Evolutionary conservation across 2,113 vertebrate species (phyloP).

Genomic region (Candoia aspera): DNA sequence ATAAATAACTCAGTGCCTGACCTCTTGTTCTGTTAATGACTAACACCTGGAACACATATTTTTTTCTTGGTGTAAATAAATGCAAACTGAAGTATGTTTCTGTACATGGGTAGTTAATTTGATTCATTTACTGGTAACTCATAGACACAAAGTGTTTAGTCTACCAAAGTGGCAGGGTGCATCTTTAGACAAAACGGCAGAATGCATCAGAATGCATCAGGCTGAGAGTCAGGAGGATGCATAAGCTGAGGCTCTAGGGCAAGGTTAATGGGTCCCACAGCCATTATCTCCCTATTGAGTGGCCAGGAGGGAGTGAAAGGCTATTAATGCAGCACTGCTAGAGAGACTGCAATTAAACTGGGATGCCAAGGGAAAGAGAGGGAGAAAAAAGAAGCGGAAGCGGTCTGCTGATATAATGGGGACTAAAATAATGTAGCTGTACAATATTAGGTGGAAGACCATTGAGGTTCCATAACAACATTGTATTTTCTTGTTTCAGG

Average conservation of each 20-base stretch:
- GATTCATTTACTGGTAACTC: slow-evolving; percentile 19
- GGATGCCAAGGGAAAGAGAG: neutral
- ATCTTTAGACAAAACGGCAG: neutral
- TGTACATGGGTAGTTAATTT: neutral
- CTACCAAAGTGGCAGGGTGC: neutral
- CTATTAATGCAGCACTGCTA: neutral
- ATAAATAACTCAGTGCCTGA: slow-evolving; percentile 16
- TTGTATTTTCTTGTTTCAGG: neutral
- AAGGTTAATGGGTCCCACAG: neutral
- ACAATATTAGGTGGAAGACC: neutral
- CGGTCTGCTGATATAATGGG: neutral
- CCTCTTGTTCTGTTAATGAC: slow-evolving; percentile 3
- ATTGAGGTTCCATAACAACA: neutral
- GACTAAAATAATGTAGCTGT: neutral
- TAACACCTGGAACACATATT: neutral
- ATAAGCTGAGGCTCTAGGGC: neutral
- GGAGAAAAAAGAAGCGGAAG: neutral
- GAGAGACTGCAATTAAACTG: neutral
- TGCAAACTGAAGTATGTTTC: slow-evolving; percentile 8
- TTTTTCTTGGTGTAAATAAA: slow-evolving; percentile 21
- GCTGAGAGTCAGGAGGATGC: neutral
- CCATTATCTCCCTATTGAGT: slow-evolving; percentile 6
- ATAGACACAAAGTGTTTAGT: neutral
- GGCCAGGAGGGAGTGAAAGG: neutral
- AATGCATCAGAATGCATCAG: neutral